Base-by-base conservation (phyloP, 2,797 vertebrate genomes). In the Coranthus polyacanthus region DNA sequence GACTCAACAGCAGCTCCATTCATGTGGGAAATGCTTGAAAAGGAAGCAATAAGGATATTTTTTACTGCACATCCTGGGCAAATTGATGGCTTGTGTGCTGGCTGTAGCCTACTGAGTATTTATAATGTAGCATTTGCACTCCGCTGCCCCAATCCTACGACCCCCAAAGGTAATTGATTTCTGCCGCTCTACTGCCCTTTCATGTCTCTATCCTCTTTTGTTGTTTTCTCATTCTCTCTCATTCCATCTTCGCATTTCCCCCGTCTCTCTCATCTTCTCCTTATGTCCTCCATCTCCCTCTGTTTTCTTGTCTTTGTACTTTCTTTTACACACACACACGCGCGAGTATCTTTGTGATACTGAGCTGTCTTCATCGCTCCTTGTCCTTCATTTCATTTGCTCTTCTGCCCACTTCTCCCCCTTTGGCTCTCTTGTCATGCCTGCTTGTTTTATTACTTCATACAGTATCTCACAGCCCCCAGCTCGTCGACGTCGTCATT, bases 71-170 rank as follows among this genome's bases (percentile, higher is more conserved):
- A 89, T 89, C 73, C 72, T 84, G 85, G 77, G 68, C 79, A 78
- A 88, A 78, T 79, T 80, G 83, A 83, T 72, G 75, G 56, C 81
- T 79, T 78, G 65, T 78, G 65, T 73, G 84, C 62, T 6, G 26
- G 34, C 75, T 53, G 16, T 71, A 73, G 65, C 71, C 75, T 64
- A 77, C 82, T 72, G 78, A 87, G 76, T 87, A 79, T 91, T 89
- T 88, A 82, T 85, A 79, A 84, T 79, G 79, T 84, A 83, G 68
- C 75, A 86, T 86, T 91, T 88, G 82, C 90, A 86, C 82, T 89
- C 77, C 61, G 75, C 78, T 87, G 83, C 68, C 79, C 83, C 45
- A 18, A 73, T 88, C 73, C 55, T 60, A 60, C 15, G 58, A 78
- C 82, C 80, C 87, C 83, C 74, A 77, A 53, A 75, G 84, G 81